A percentile compares a stretch with the other conserved stretches of the same genome.
phyloP scores from a whole-genome alignment of 64 coral and sea anemone species.

The Montipora capricornis region DNA sequence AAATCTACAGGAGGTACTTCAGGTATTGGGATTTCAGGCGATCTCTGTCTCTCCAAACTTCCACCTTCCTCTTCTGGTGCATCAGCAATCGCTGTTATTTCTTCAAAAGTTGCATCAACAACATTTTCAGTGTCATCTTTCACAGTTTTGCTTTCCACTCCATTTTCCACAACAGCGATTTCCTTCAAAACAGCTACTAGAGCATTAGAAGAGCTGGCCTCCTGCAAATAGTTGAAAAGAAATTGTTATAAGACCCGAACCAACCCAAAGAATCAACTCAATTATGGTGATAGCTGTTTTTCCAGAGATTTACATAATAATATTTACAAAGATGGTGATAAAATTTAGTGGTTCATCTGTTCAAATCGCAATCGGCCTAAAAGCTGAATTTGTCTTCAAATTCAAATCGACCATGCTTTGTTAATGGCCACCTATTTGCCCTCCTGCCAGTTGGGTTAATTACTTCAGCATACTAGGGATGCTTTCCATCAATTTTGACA shows the following conservation, averaged over 20 bases:
- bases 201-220: not conserved
- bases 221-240: not conserved
- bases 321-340: too few species aligned
- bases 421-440: too few species aligned
- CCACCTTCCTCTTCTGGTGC: not conserved
- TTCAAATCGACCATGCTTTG: too few species aligned
- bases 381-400: too few species aligned
- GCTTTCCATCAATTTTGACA: too few species aligned
- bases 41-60: not conserved
- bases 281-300: too few species aligned
- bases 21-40: slow-evolving; percentile 13
- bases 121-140: not conserved
- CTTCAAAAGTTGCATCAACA: not conserved
- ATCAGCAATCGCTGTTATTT: not conserved
- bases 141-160: not conserved
- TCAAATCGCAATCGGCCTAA: too few species aligned
- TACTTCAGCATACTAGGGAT: too few species aligned
- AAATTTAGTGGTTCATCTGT: too few species aligned
- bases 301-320: too few species aligned
- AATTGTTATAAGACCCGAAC: not conserved
- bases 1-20: not conserved
- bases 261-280: not conserved
- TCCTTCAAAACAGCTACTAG: not conserved
- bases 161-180: slow-evolving; percentile 13
- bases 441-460: too few species aligned